Evolutionary conservation across 2,888 invertebrate genomes (phyloP).

Genomic region (Mystacides longicornis): DNA sequence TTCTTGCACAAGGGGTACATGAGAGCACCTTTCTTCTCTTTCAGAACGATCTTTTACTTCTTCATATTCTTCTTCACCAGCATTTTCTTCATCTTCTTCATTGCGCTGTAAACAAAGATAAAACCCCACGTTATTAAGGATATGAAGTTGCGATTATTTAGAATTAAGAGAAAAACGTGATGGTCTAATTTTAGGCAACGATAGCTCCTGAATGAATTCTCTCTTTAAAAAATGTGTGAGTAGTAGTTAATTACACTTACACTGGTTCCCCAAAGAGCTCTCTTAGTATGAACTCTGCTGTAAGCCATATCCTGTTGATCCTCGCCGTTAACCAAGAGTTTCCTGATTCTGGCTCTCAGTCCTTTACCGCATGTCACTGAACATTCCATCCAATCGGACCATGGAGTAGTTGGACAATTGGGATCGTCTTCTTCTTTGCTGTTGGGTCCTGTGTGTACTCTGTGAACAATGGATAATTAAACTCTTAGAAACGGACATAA

Average conservation of each 20-base stretch:
- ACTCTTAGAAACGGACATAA: no score
- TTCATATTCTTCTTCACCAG: slow-evolving; percentile 3
- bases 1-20: slow-evolving; percentile 43
- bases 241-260: no score
- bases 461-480: slow-evolving; percentile 1
- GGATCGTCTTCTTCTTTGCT: slow-evolving; percentile 31
- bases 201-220: no score
- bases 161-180: no score
- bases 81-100: slow-evolving; percentile 14
- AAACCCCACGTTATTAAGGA: no score
- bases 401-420: slow-evolving; percentile 57
- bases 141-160: no score
- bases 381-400: slow-evolving; percentile 81
- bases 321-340: slow-evolving; percentile 4
- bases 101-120: neutral
- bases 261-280: slow-evolving; percentile 3
- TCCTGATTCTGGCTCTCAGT: slow-evolving; percentile 52
- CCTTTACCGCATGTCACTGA: slow-evolving; percentile 74
- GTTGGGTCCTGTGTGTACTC: neutral
- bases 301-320: slow-evolving; percentile 15
- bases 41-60: slow-evolving; percentile 18
- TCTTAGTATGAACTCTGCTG: slow-evolving; percentile 5
- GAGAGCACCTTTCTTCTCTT: slow-evolving; percentile 36
- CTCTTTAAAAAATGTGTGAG: no score
- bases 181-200: no score